A percentile compares a stretch with the other conserved stretches of the same genome.
Evolutionary conservation across 2,888 invertebrate genomes (phyloP).

Genomic region (Dascillus cervinus): DNA sequence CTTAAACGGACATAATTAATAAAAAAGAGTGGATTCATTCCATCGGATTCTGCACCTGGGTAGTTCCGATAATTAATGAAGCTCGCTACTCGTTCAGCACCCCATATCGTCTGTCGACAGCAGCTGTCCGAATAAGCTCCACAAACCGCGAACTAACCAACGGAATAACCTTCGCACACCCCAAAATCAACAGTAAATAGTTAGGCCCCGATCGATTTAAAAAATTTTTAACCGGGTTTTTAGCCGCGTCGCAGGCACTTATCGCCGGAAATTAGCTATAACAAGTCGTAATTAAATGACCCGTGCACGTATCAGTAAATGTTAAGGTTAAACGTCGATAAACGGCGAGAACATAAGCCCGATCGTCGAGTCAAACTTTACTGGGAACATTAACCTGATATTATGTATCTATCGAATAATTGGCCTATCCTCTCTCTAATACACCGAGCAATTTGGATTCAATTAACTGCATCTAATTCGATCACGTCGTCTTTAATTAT

Average conservation of each 20-base stretch:
- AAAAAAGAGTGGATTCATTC: too few relatives aligned
- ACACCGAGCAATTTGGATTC: conserved; percentile 14
- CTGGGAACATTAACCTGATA: conserved; percentile 8
- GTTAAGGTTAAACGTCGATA: conserved; percentile 9
- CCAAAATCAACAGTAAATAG: conserved; percentile 11
- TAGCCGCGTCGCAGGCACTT: neutral
- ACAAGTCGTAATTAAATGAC: neutral
- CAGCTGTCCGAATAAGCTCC: conserved; percentile 26
- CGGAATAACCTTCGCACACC: conserved; percentile 16
- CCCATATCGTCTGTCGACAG: conserved; percentile 26
- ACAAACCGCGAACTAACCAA: conserved; percentile 19
- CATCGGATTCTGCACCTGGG: too few relatives aligned
- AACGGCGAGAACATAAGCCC: conserved; percentile 2
- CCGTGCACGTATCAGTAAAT: neutral
- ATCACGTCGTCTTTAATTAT: too few relatives aligned
- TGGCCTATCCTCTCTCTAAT: conserved; percentile 8
- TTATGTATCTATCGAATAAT: conserved; percentile 13
- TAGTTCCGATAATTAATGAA: conserved; percentile 29
- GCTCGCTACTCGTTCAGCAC: conserved; percentile 21
- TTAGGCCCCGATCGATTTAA: conserved; percentile 10
- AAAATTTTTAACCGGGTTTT: conserved; percentile 7
- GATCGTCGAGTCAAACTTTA: too few relatives aligned
- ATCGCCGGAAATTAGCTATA: neutral
- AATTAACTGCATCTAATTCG: too few relatives aligned
- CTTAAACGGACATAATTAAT: too few relatives aligned